Percentiles rank a stretch among this genome's conserved stretches.
Conservation (phyloP, 2,888 invertebrate species). For the Epsilonema sp. region DNA sequence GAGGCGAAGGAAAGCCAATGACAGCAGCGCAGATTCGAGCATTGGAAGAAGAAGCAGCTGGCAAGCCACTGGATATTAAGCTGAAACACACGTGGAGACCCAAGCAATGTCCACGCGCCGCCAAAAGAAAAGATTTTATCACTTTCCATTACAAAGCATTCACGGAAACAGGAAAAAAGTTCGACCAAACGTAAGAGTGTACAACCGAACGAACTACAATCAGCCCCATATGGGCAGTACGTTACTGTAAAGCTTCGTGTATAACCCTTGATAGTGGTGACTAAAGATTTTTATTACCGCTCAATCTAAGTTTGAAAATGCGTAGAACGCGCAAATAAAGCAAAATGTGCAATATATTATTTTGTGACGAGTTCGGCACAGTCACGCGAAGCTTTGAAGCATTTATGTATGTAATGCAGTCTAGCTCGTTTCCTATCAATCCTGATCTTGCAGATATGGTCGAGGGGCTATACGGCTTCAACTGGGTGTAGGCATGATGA, state of each 20-base stretch:
- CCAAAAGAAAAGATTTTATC: constrained; percentile 23
- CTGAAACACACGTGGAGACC: constrained; percentile 19
- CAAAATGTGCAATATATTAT: too few relatives aligned
- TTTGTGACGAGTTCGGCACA: too few relatives aligned
- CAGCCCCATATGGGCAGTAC: too few relatives aligned
- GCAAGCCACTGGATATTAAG: constrained; percentile 25
- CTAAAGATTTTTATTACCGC: too few relatives aligned
- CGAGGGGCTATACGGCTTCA: constrained; percentile 21
- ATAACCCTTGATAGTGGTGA: too few relatives aligned
- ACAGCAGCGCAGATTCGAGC: constrained; percentile 26
- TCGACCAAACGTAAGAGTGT: constrained; percentile 16
- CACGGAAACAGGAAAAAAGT: constrained; percentile 19
- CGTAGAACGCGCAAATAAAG: too few relatives aligned
- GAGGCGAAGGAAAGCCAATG: constrained; percentile 28
- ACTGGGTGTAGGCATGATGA: constrained; percentile 25
- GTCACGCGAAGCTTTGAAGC: too few relatives aligned
- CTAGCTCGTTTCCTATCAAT: too few relatives aligned
- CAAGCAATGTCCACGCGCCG: constrained; percentile 17
- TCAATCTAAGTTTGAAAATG: too few relatives aligned
- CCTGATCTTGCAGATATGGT: constrained; percentile 15
- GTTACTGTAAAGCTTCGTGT: too few relatives aligned
- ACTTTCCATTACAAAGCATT: constrained; percentile 28
- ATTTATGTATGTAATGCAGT: too few relatives aligned
- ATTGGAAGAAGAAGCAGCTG: constrained; percentile 21
- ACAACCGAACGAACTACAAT: too few relatives aligned